Evolutionary conservation across 1,140 invertebrate genomes (phyloP).

Genomic region (Aphaenogaster floridana): DNA sequence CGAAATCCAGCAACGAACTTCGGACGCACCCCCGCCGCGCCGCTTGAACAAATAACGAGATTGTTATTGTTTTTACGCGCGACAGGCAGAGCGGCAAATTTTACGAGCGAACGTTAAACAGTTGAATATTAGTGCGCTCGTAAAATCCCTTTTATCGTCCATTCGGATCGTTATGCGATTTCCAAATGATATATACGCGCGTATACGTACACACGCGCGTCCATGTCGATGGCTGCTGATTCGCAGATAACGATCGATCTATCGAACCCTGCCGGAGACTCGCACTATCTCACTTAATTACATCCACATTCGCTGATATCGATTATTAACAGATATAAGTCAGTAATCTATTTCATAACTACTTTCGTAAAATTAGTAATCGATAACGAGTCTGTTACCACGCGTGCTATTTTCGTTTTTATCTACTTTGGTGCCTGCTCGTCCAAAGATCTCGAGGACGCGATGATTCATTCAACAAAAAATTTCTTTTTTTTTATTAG

Average conservation of each 20-base stretch:
- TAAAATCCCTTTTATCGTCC: slow-evolving; percentile 77
- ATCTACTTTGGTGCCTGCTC: slow-evolving; percentile 2
- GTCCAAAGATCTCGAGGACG: background rate
- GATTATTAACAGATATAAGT: slow-evolving; percentile 59
- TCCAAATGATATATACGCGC: slow-evolving; percentile 62
- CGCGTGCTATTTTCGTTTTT: slow-evolving; percentile 4
- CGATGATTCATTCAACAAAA: background rate
- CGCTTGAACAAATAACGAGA: slow-evolving; percentile 74
- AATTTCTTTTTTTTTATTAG: background rate
- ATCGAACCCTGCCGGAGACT: slow-evolving; percentile 20
- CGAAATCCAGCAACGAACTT: slow-evolving; percentile 60
- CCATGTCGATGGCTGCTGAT: slow-evolving; percentile 30
- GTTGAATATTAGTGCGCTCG: slow-evolving; percentile 77
- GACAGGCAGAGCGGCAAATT: slow-evolving; percentile 75
- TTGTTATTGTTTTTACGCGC: slow-evolving; percentile 77
- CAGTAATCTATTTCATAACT: slow-evolving; percentile 39
- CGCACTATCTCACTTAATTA: slow-evolving; percentile 55
- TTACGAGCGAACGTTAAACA: slow-evolving; percentile 77
- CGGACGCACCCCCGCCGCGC: slow-evolving; percentile 15
- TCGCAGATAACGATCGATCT: slow-evolving; percentile 60
- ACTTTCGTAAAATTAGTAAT: slow-evolving; percentile 45
- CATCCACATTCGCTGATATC: slow-evolving; percentile 43
- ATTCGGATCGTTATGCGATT: slow-evolving; percentile 76
- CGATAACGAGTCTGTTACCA: slow-evolving; percentile 34
- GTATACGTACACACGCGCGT: background rate